Conservation (phyloP, 2,797 vertebrate species). For the Rhinoraja longicauda region DNA sequence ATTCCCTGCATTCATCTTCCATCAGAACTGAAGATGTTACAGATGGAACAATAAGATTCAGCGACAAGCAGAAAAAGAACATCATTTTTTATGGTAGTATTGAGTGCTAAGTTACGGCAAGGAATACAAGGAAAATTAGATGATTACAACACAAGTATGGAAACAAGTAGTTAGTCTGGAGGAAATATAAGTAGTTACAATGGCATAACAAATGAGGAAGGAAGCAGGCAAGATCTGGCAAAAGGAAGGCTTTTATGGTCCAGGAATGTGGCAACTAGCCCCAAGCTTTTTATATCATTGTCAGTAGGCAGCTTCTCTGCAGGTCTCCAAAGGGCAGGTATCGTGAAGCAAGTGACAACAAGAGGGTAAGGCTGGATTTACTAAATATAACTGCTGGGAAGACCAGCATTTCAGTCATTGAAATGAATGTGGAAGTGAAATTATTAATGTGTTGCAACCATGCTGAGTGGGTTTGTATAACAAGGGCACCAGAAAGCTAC, state of each 20-base stretch:
- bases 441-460: constrained; percentile 17
- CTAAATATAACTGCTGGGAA: neutral
- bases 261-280: no score
- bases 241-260: neutral
- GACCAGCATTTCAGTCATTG: neutral
- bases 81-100: neutral
- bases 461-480: constrained; percentile 27
- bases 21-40: neutral
- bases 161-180: neutral
- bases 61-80: neutral
- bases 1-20: no score
- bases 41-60: neutral
- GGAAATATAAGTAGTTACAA: neutral
- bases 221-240: neutral
- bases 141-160: neutral
- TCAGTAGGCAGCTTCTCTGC: neutral
- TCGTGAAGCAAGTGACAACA: neutral
- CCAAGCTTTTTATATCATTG: neutral
- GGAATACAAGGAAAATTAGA: neutral
- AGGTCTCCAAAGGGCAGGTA: neutral
- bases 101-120: neutral
- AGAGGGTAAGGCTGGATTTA: neutral
- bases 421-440: constrained; percentile 17
- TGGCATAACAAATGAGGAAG: neutral
- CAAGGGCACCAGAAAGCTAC: constrained; percentile 27